Evolutionary conservation across 2,797 vertebrate species (phyloP).

Genomic region (Leuciscus waleckii): DNA sequence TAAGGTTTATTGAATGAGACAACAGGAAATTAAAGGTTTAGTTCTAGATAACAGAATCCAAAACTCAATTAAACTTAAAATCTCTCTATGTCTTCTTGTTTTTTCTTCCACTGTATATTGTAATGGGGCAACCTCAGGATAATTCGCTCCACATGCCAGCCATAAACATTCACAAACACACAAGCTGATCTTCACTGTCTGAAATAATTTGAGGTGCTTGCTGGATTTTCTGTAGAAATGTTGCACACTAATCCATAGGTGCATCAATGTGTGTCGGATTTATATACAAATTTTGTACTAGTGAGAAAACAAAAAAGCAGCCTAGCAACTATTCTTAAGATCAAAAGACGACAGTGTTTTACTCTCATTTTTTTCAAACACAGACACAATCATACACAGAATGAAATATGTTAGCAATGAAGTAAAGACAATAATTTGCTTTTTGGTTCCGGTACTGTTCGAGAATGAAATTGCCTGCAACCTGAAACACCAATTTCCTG

Average conservation of each 20-base stretch:
- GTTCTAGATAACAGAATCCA: background rate
- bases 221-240: background rate
- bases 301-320: background rate
- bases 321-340: background rate
- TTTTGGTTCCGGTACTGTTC: background rate
- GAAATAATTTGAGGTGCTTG: background rate
- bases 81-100: background rate
- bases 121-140: no score
- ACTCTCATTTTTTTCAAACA: background rate
- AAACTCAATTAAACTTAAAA: background rate
- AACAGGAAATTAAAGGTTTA: conserved; percentile 11
- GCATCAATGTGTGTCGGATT: background rate
- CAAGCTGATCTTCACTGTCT: background rate
- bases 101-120: background rate
- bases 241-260: background rate
- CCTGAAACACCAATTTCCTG: background rate
- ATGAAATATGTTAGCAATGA: background rate
- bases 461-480: conserved; percentile 15
- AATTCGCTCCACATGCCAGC: background rate
- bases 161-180: background rate
- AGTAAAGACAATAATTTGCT: background rate
- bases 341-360: background rate
- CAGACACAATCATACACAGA: background rate
- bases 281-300: background rate
- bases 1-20: background rate